Evolutionary conservation across 2,113 vertebrate species (phyloP).

Genomic region (Tursiops truncatus): DNA sequence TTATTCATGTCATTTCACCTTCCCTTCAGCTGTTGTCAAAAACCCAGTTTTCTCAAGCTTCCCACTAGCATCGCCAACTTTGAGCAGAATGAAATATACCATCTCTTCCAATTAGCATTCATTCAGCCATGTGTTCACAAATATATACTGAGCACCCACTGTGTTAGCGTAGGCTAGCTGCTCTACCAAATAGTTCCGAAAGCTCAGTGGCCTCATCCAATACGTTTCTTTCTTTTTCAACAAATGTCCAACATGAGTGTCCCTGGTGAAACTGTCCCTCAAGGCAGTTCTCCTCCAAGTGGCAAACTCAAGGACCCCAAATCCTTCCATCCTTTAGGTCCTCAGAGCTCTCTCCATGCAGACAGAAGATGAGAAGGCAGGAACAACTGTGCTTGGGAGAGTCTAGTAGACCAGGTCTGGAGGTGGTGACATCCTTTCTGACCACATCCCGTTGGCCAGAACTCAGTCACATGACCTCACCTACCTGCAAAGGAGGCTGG

Average conservation of each 20-base stretch:
- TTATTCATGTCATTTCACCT: neutral
- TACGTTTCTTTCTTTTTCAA: neutral
- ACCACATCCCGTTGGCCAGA: neutral
- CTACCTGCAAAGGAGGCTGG: neutral
- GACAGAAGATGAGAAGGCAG: neutral
- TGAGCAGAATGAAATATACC: neutral
- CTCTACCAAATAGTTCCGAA: neutral
- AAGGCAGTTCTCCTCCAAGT: neutral
- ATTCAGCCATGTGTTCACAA: neutral
- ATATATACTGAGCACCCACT: neutral
- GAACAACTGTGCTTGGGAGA: neutral
- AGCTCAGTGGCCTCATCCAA: neutral
- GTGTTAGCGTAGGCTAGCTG: neutral
- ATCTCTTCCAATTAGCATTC: neutral
- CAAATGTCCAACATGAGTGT: neutral
- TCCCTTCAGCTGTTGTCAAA: neutral
- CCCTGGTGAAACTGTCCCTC: neutral
- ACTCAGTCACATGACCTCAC: neutral
- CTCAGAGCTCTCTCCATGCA: neutral
- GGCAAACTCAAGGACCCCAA: neutral
- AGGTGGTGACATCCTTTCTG: neutral
- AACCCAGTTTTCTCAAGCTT: neutral
- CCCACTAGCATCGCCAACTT: no score
- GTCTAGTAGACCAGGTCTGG: no score
- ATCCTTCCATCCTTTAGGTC: neutral